Base-by-base conservation (phyloP, 1,140 invertebrate genomes). In the Coelopa frigida region DNA sequence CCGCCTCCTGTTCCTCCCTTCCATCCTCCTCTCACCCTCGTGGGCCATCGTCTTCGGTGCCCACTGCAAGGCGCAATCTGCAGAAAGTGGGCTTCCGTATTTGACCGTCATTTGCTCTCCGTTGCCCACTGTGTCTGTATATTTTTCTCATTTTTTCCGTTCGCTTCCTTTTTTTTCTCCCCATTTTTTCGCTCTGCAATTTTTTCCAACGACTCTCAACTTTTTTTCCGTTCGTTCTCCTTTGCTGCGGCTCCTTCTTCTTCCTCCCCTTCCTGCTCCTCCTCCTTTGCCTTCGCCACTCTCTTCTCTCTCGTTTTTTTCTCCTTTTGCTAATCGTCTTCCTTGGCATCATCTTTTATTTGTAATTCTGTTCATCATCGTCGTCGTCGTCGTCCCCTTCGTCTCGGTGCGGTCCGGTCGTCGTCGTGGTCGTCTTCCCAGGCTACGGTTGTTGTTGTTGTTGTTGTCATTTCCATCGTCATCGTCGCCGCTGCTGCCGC, bases 301-400 rank as follows among this genome's bases (percentile, higher is more conserved):
- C n/a, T n/a, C 26, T 7, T 42, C 26, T 17, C 15, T 27, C 6
- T 41, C 6, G 12, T 41, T 27, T 14, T 7, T 41, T 7, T 20
- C 12, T 11, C 11, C 22, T n/a, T 39, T 41, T 35, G 40, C 40
- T 48, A 42, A 42, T 48, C 46, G 46, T 44, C 41, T 50, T 59
- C 56, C 64, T 65, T 65, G 62, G 61, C 61, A 65, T 63, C 60
- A 63, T 65, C 63, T 65, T 65, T 65, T 65, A 65, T 65, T 65
- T 65, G 61, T 65, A 65, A 65, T 65, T 65, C 60, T 59, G 61
- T 65, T 65, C 61, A 65, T 65, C 61, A 65, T 65, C 61, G 61
- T 65, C 61, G 44, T 50, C 49, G 44, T 50, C 38, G 46, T 36
- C 35, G 39, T 48, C 37, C 35, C n/a, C 27, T 29, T 29, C 27